phyloP scores from a whole-genome alignment of 1,140 invertebrate species.

The Drosophila ambigua region DNA sequence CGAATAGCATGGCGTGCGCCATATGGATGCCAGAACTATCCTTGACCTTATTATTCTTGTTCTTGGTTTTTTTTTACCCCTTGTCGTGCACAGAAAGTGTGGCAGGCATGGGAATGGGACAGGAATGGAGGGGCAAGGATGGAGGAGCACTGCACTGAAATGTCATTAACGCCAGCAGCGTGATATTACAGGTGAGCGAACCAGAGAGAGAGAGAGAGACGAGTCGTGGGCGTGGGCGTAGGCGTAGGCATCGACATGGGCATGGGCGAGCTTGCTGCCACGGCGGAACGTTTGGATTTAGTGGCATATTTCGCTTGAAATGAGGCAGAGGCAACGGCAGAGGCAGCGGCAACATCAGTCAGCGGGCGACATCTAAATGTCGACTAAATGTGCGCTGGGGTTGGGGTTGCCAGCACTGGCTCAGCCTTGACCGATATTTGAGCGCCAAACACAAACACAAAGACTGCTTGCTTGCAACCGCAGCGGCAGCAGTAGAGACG shows the following conservation, averaged over 20 bases:
- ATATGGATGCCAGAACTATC: conserved; percentile 38
- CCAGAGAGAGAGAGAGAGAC: background rate
- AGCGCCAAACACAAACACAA: conserved; percentile 55
- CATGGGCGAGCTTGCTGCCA: background rate
- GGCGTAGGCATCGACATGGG: conserved; percentile 1
- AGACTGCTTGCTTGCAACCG: conserved; percentile 11
- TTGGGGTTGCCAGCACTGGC: conserved; percentile 14
- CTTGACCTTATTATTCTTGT: conserved; percentile 60
- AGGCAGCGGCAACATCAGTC: background rate
- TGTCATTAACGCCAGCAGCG: conserved; percentile 54
- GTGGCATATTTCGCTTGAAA: conserved; percentile 52
- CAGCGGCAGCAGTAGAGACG: conserved; percentile 15
- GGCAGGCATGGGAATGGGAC: background rate
- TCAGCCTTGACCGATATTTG: conserved; percentile 74
- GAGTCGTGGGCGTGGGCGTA: background rate
- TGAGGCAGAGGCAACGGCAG: conserved; percentile 16
- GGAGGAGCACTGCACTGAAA: conserved; percentile 36
- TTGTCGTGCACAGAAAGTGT: conserved; percentile 33
- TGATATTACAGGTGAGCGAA: conserved; percentile 19
- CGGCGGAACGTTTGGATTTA: conserved; percentile 52
- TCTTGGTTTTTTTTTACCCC: conserved; percentile 24
- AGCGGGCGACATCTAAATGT: conserved; percentile 32
- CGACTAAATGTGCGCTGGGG: conserved; percentile 35
- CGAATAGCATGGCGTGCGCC: conserved; percentile 1
- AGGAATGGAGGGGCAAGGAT: background rate